A percentile compares a stretch with the other conserved stretches of the same genome.
phyloP scores from a whole-genome alignment of 2,113 vertebrate species.

The Bucco capensis region DNA sequence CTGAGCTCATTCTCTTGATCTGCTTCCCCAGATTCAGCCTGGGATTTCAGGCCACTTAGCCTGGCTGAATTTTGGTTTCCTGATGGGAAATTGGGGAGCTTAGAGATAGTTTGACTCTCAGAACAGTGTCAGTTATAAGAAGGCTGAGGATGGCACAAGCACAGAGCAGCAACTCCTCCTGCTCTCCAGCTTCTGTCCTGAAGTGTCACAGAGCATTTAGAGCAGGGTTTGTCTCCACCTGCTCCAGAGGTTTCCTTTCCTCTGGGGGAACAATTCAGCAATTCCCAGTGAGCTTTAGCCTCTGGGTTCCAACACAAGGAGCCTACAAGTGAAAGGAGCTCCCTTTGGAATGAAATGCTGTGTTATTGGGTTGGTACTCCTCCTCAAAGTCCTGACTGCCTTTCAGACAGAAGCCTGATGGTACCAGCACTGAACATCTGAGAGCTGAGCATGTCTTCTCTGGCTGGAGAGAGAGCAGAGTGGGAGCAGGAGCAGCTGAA shows the following conservation, averaged over 20 bases:
- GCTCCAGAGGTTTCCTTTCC: background rate
- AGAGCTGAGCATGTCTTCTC: background rate
- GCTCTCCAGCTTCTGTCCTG: background rate
- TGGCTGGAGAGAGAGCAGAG: background rate
- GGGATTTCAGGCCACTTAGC: background rate
- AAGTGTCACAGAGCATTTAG: background rate
- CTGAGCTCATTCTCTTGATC: slow-evolving; percentile 3
- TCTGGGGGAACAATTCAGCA: background rate
- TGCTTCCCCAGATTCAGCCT: background rate
- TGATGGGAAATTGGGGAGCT: background rate
- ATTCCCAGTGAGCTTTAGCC: background rate
- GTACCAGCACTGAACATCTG: background rate
- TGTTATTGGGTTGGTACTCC: background rate
- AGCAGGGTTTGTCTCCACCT: background rate
- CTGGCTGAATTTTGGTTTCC: background rate
- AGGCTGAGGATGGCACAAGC: background rate
- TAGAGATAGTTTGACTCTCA: background rate
- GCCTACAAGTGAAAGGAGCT: background rate
- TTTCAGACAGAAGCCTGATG: background rate
- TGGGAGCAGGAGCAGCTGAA: background rate
- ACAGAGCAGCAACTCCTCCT: background rate
- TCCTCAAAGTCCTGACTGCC: background rate
- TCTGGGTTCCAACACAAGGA: background rate
- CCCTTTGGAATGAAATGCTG: background rate
- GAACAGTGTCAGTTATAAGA: background rate